Evolutionary conservation across 2,888 invertebrate species (phyloP).

Genomic region (Coronaproctus castanopsis): DNA sequence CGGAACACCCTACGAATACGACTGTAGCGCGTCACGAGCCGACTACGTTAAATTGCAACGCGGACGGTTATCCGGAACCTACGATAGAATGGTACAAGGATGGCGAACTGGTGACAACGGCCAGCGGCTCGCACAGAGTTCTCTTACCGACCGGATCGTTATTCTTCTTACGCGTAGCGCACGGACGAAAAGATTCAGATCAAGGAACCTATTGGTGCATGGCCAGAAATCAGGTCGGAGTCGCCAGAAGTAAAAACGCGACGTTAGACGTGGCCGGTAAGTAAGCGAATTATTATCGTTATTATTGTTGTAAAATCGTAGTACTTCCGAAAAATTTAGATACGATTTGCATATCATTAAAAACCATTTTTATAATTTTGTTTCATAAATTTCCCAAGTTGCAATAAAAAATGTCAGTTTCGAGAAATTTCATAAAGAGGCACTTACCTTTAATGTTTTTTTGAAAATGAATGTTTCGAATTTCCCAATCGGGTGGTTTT

Average conservation of each 20-base stretch:
- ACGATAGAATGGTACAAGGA: conserved; percentile 85
- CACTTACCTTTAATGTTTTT: too few relatives aligned
- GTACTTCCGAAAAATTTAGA: too few relatives aligned
- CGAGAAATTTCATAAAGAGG: too few relatives aligned
- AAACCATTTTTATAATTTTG: too few relatives aligned
- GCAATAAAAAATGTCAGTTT: too few relatives aligned
- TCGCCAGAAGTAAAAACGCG: conserved; percentile 76
- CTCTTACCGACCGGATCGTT: conserved; percentile 75
- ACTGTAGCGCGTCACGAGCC: conserved; percentile 92
- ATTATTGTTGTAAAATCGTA: too few relatives aligned
- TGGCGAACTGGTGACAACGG: conserved; percentile 52
- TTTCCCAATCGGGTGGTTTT: too few relatives aligned
- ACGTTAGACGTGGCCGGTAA: conserved; percentile 86
- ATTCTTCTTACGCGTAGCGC: conserved; percentile 83
- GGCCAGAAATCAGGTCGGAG: conserved; percentile 75
- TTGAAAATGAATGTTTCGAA: too few relatives aligned
- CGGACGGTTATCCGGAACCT: conserved; percentile 82
- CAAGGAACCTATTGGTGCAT: conserved; percentile 95
- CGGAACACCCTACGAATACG: conserved; percentile 91
- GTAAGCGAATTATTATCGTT: conserved; percentile 23
- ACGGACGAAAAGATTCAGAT: conserved; percentile 84
- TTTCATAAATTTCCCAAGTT: too few relatives aligned
- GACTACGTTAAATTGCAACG: conserved; percentile 90
- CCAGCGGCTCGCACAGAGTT: conserved; percentile 67
- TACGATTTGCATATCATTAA: too few relatives aligned